phyloP scores from a whole-genome alignment of 2,888 invertebrate species.

The Agonopterix alstromeriana region DNA sequence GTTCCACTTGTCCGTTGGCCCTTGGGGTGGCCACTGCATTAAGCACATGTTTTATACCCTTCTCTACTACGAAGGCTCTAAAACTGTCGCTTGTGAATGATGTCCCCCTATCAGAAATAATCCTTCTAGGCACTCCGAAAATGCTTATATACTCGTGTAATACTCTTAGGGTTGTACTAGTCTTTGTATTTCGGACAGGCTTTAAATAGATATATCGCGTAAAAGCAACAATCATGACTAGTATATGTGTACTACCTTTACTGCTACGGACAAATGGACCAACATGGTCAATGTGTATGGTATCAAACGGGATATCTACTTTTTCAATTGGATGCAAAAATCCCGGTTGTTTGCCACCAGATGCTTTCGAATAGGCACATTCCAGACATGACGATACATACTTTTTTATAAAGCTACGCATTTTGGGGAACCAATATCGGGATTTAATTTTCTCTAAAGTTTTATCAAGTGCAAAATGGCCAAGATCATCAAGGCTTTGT shows the following conservation, averaged over 20 bases:
- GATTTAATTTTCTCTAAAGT: conserved; percentile 24
- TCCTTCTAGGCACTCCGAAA: too few relatives aligned
- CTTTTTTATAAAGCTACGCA: too few relatives aligned
- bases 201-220: conserved; percentile 5
- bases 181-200: conserved; percentile 1
- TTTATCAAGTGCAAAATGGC: conserved; percentile 36
- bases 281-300: conserved; percentile 5
- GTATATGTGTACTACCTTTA: conserved; percentile 3
- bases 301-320: conserved; percentile 2
- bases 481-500: conserved; percentile 35
- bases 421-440: too few relatives aligned
- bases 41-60: conserved; percentile 17
- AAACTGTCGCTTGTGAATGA: conserved; percentile 37
- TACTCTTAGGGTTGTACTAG: neutral
- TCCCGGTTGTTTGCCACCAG: conserved; percentile 12
- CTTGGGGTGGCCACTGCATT: conserved; percentile 20
- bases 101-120: conserved; percentile 18
- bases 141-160: neutral
- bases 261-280: conserved; percentile 9
- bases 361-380: conserved; percentile 31
- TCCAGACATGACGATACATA: conserved; percentile 34
- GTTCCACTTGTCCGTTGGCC: conserved; percentile 25
- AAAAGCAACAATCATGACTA: conserved; percentile 4
- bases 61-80: conserved; percentile 21
- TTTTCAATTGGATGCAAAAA: conserved; percentile 7